Base-by-base conservation (phyloP, 2,113 vertebrate genomes). In the Aptenodytes patagonicus region DNA sequence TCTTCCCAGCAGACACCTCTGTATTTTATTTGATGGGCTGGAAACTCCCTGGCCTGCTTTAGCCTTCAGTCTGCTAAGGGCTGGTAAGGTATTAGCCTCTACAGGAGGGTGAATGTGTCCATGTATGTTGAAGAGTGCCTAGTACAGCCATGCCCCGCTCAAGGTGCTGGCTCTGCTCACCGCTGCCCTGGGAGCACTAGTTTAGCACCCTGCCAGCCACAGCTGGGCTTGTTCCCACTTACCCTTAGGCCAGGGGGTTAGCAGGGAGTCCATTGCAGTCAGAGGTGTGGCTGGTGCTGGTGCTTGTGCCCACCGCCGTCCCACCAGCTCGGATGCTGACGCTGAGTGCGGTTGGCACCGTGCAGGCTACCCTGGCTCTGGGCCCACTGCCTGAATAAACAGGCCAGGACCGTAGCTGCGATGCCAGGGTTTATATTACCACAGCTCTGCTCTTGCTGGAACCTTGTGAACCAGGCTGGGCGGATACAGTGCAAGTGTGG, bases 31-130 rank as follows among this genome's bases (percentile, higher is more conserved):
- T 93, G 72, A 58, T 17, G 16, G 73, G 49, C 66, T 95, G 95
- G 94, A 97, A 97, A 93, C 61, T 96, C 94, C 81, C 86, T 95
- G 91, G 89, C 72, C 28, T 5, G 25, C 77, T 78, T 90, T 65
- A 64, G 83, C 49, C 40, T 83, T 81, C 44, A 61, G 29, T 44
- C 61, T 93, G 38, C 70, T 81, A 8, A 47, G 46, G 60, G 52
- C 61, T 83, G 61, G 55, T 81, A 52, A 92, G 32, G 82, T 93
- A n/a, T 42, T 76, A 81, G 70, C 17, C 17, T 54, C 54, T 46
- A 1, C 10, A 40, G 65, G 61, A 90, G 47, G 19, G 17, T 10
- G 7, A 34, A 72, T 84, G 28, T 76, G 54, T 89, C 84, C 1
- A 0, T 93, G 29, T 89, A 61, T 80, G 91, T 91, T 28, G 8